These are phyloP conservation scores for Synanthedon vespiformis DNA, from an alignment of 2,888 invertebrate genomes.

Conservation along the genomic window DNA sequence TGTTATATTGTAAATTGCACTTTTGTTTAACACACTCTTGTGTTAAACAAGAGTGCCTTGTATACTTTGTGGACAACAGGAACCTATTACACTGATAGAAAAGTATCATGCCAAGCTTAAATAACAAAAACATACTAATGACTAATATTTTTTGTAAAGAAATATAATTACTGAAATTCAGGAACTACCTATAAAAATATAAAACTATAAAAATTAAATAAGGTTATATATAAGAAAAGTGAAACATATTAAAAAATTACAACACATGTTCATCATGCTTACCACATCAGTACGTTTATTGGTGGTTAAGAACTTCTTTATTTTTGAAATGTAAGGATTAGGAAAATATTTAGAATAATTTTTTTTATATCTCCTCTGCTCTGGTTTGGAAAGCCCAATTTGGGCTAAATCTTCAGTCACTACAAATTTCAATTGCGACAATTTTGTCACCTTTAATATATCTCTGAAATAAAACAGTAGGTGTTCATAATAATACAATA, in stretches of 20 bases:
- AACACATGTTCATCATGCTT: slow-evolving; percentile 15
- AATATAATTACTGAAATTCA: too few species aligned
- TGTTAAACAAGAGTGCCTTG: too few species aligned
- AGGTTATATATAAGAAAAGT: background rate
- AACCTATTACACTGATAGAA: too few species aligned
- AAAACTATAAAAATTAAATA: too few species aligned
- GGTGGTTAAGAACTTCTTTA: slow-evolving; percentile 82
- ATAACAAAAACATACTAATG: too few species aligned
- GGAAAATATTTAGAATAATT: slow-evolving; percentile 94
- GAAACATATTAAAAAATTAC: background rate
- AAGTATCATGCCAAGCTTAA: too few species aligned
- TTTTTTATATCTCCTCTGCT: slow-evolving; percentile 93
- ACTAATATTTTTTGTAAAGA: too few species aligned
- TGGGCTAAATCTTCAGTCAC: slow-evolving; percentile 91
- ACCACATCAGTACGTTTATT: slow-evolving; percentile 69
- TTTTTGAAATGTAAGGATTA: slow-evolving; percentile 91
- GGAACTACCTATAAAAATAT: too few species aligned
- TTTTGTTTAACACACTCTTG: too few species aligned
- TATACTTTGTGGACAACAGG: too few species aligned
- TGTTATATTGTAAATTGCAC: too few species aligned
- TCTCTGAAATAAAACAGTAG: slow-evolving; percentile 69
- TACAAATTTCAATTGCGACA: slow-evolving; percentile 93
- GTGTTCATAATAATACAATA: too few species aligned
- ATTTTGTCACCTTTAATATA: slow-evolving; percentile 89
- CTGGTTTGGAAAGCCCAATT: slow-evolving; percentile 94